Conservation (phyloP, 2,113 vertebrate genomes). For the Tenebrosternarchus preto region DNA sequence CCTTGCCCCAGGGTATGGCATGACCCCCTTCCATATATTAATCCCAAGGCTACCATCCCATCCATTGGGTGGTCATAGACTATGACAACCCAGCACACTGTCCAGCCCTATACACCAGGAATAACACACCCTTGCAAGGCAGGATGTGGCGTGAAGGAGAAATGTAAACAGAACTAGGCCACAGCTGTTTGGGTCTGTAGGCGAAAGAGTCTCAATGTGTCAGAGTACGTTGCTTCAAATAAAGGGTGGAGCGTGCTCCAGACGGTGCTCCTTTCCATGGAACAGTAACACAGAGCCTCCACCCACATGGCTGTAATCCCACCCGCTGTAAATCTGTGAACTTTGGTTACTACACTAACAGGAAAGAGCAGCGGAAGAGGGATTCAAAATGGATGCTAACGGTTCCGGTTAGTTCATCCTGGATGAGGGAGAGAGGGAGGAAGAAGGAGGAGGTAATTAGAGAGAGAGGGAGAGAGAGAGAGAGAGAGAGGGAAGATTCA, state of each 20-base stretch:
- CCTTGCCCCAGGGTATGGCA: slow-evolving; percentile 49
- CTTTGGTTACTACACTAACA: slow-evolving; percentile 61
- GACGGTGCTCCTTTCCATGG: no score
- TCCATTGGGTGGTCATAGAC: slow-evolving; percentile 57
- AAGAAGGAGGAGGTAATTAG: slow-evolving; percentile 39
- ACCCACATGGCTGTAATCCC: slow-evolving; percentile 45
- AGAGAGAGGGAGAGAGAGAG: slow-evolving; percentile 51
- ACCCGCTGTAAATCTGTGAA: slow-evolving; percentile 40
- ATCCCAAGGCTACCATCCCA: slow-evolving; percentile 45
- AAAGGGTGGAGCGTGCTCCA: slow-evolving; percentile 61
- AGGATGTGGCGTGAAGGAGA: slow-evolving; percentile 79
- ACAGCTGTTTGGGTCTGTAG: slow-evolving; percentile 86
- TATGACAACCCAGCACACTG: slow-evolving; percentile 75
- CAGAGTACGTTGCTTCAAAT: slow-evolving; percentile 84
- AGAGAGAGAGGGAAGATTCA: background rate
- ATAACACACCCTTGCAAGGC: slow-evolving; percentile 79
- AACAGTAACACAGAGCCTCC: slow-evolving; percentile 50
- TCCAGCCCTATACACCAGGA: slow-evolving; percentile 72
- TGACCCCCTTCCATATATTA: slow-evolving; percentile 52
- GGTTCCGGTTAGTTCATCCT: slow-evolving; percentile 49
- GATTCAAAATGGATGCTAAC: slow-evolving; percentile 67
- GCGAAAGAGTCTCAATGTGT: slow-evolving; percentile 89
- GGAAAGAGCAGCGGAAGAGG: slow-evolving; percentile 47
- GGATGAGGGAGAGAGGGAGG: slow-evolving; percentile 51
- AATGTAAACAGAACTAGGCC: slow-evolving; percentile 78